Base-by-base conservation (phyloP, 1,140 invertebrate species). In the Diabrotica undecimpunctata region DNA sequence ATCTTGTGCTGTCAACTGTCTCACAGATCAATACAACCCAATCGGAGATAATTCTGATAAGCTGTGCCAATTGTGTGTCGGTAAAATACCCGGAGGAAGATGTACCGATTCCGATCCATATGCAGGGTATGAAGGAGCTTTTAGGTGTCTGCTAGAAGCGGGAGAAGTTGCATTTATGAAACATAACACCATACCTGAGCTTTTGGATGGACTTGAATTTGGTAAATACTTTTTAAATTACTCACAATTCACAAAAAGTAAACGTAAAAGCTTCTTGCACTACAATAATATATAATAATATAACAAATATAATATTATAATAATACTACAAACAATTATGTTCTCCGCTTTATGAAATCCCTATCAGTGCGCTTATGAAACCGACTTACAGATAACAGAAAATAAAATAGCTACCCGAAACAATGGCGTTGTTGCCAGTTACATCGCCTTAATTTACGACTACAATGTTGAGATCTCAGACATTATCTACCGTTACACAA, bases 91-190 rank as follows among this genome's bases (percentile, higher is more conserved):
- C 10, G 90, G 88, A 5, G 84, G 85, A 6, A 88, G 88, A 66
- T 98, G 96, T 78, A 93, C 94, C 0, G 85, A 88, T 56, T 84
- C 86, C 7, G 96, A 98, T 83, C 92, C 92, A 0, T 96, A 93
- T 79, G 90, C 92, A 55, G 94, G 95, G 0, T 96, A 94, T 75
- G 86, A 90, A 77, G 95, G 95, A 6, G 94, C 95, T 5, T 91
- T 97, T 65, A 84, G 86, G 65, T 98, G 95, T 79, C 82, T 98
- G 0, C 79, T 94, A 5, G 92, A 95, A 71, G 81, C 83, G 7
- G 95, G 94, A 38, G 94, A 99, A 56, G 87, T 99, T 55, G 95
- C 96, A 0, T 98, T 98, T 80, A 81, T 98, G 0, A 88, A 92
- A 62, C 94, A 98, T 74, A 91, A 90, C 0, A 95, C 94, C 6